phyloP scores from a whole-genome alignment of 2,888 invertebrate species.

The Agriopis aurantiaria region DNA sequence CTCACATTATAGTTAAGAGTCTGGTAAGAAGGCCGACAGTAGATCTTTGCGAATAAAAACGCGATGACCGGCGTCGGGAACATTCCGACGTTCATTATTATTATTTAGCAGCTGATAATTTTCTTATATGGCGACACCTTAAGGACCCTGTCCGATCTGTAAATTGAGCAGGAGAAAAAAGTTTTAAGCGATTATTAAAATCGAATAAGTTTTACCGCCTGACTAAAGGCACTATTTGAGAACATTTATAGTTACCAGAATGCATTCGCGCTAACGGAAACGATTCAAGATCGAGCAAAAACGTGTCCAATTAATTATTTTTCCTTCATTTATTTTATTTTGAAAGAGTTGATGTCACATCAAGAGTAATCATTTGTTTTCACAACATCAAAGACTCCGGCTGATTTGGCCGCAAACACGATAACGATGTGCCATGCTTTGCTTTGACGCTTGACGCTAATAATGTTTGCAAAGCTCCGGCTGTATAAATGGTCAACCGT shows the following conservation, averaged over 20 bases:
- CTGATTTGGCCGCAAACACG: constrained; percentile 29
- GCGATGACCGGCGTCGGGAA: constrained; percentile 30
- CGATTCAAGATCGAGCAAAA: background rate
- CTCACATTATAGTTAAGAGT: constrained; percentile 41
- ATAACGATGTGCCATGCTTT: constrained; percentile 32
- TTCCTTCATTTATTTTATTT: background rate
- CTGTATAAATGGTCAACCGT: constrained; percentile 18
- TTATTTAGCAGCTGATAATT: constrained; percentile 43
- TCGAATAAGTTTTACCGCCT: background rate
- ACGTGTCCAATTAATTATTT: background rate
- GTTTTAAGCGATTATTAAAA: constrained; percentile 5
- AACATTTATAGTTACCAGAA: background rate
- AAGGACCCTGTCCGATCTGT: constrained; percentile 15
- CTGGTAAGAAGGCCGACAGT: constrained; percentile 23
- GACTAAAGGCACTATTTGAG: background rate
- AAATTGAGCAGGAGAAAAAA: constrained; percentile 11
- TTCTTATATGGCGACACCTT: constrained; percentile 38
- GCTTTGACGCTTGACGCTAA: constrained; percentile 33
- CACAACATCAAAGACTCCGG: constrained; percentile 30
- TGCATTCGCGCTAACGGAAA: background rate
- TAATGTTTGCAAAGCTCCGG: constrained; percentile 29
- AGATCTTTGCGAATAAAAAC: constrained; percentile 41
- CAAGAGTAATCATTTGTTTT: constrained; percentile 31
- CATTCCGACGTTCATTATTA: constrained; percentile 38
- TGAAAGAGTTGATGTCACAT: constrained; percentile 15